Evolutionary conservation across 2,113 vertebrate species (phyloP), one percentile per base, ranked within the genome.

Genomic region (Pedetes capensis): DNA sequence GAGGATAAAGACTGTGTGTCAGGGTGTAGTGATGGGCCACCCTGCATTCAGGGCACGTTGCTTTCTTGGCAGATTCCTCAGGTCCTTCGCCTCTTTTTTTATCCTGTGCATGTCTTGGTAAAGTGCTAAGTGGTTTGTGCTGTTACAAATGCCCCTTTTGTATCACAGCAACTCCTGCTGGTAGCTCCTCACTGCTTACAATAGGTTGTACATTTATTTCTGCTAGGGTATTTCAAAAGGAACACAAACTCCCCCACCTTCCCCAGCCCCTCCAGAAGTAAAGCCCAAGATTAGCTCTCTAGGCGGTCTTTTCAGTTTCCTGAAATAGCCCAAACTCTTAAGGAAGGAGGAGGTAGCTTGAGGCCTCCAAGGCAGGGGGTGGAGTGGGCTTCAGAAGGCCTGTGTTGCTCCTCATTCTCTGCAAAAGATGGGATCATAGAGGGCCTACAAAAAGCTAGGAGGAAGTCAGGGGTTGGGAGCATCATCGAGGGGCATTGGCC

Each of bases 41-140:
- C 95, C 78, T 69, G 87, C 69, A 81, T 96, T 94, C 95, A 79
- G 61, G 16, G 34, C 85, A 80, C n/a, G 49, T 87, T 4, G 57
- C 66, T 53, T 87, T 95, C 81, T 47, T 42, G 87, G 47, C 2
- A 34, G 51, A 53, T 91, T 94, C 39, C 1, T 17, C 1, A 2
- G 53, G 81, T 32, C 81, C 51, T 13, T 39, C 2, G 2, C 81
- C 84, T 89, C 87, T 82, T 93, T 97, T 98, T 97, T 85, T 97
- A 95, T 94, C 96, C 87, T 57, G 49, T 55, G 84, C 93, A n/a
- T 94, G 80, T 95, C 95, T 97, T 76, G 37, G 80, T 92, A 75
- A 87, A 97, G 94, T 87, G 92, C 86, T 94, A 94, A 96, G 91
- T 95, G 95, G 95, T 97, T 95, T 95, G 93, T 95, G 61, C 85